Evolutionary conservation across 2,113 vertebrate genomes (phyloP).

Genomic region (Struthio camelus): DNA sequence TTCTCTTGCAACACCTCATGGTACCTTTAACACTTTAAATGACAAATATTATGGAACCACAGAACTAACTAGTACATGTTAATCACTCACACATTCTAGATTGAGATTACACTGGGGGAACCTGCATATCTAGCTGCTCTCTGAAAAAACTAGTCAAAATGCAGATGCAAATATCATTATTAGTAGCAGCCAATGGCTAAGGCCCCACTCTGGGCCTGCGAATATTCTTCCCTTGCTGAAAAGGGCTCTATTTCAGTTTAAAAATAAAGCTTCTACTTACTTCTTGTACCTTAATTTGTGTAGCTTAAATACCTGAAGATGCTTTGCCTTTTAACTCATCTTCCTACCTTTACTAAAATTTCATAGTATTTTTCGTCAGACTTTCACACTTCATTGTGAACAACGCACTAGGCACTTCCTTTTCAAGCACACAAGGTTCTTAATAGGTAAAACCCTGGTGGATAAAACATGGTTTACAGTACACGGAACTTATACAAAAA

Average conservation of each 20-base stretch:
- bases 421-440: not conserved
- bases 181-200: not conserved
- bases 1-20: not conserved
- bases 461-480: not conserved
- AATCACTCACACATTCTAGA: not conserved
- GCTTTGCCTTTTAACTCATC: not conserved
- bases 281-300: not conserved
- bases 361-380: not conserved
- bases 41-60: not conserved
- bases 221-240: not conserved
- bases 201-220: not conserved
- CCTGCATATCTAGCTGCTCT: not conserved
- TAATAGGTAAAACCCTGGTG: not conserved
- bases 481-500: not conserved
- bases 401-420: fast-evolving
- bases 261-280: not conserved
- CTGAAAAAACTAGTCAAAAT: not conserved
- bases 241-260: not conserved
- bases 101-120: not conserved
- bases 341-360: not conserved
- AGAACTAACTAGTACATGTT: not conserved
- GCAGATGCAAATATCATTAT: not conserved
- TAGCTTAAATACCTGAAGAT: not conserved
- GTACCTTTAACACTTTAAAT: not conserved
- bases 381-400: not conserved